Base-by-base conservation (phyloP, 2,113 vertebrate genomes). In the Lates calcarifer region DNA sequence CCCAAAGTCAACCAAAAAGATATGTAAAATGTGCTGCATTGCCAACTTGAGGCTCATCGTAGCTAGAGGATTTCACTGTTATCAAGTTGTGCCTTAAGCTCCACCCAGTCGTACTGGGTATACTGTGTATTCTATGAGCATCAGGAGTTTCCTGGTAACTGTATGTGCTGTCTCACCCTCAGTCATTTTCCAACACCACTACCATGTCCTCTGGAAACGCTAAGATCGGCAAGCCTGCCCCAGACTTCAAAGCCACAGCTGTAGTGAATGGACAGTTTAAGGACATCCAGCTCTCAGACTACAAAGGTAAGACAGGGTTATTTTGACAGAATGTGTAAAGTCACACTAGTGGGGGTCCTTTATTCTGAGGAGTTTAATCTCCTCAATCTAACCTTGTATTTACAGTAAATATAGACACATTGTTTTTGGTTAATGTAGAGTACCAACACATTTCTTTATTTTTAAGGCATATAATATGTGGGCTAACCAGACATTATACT, bases 201-300 rank as follows among this genome's bases (percentile, higher is more conserved):
- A 85, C 43, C 76, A 98, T 97, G 97, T 94, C 96, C 28, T 83
- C 95, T 74, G 96, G 96, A 87, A 96, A 95, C 2, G 96, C 96
- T 51, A 90, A 94, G 86, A 95, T 98, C 28, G 97, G 97, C 65
- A 93, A 96, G 18, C 94, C 94, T 1, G 97, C 96, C 69, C 97
- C 97, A 7, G 90, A 94, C 12, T 98, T 98, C 90, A 93, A 92
- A 37, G 94, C 95, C 90, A 97, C 95, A 0, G 97, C 97, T 0
- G 96, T 98, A 43, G 95, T 97, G 56, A 92, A 96, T 12, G 96
- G 97, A 3, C 94, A 96, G 65, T 97, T 98, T 78, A 95, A 96
- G 85, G 95, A 97, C 24, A 77, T 98, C 74, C 93, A 96, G 74
- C 93, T 98, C 33, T 96, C 96, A 0, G 94, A 96, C 86, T 98